Evolutionary conservation across 2,888 invertebrate genomes (phyloP).

Genomic region (Ochlodes sylvanus): DNA sequence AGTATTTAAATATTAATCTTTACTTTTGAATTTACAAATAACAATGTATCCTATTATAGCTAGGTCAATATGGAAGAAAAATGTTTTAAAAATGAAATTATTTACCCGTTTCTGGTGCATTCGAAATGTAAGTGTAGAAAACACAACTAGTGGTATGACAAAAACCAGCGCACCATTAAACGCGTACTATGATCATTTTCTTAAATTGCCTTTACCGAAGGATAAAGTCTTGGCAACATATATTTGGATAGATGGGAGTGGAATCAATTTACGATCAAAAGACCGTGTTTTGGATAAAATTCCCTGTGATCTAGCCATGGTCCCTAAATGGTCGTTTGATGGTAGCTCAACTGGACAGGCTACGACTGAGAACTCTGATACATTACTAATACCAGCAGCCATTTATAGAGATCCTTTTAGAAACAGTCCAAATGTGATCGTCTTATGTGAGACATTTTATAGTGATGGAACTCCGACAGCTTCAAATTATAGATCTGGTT

Average conservation of each 20-base stretch:
- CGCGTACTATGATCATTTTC: constrained; percentile 60
- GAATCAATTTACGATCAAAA: constrained; percentile 88
- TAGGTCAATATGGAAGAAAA: constrained; percentile 11
- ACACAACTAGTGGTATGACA: constrained; percentile 50
- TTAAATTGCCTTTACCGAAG: constrained; percentile 80
- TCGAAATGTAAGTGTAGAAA: constrained; percentile 47
- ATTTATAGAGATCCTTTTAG: constrained; percentile 97
- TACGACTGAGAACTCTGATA: constrained; percentile 92
- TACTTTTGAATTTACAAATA: neutral
- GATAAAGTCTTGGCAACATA: constrained; percentile 88
- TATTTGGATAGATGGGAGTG: constrained; percentile 93
- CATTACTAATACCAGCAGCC: constrained; percentile 94
- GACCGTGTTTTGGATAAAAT: constrained; percentile 86
- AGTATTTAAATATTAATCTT: neutral
- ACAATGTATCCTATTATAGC: constrained; percentile 10
- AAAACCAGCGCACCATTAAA: constrained; percentile 53
- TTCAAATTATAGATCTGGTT: constrained; percentile 89
- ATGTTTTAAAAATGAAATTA: neutral
- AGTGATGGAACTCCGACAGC: constrained; percentile 90
- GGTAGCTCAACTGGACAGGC: constrained; percentile 97
- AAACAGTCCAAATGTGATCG: constrained; percentile 92
- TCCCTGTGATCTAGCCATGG: constrained; percentile 76
- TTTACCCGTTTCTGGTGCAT: neutral
- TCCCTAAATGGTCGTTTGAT: constrained; percentile 96
- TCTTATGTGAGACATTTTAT: constrained; percentile 93